Evolutionary conservation across 1,140 invertebrate species (phyloP).

Genomic region (Drosophila funebris): DNA sequence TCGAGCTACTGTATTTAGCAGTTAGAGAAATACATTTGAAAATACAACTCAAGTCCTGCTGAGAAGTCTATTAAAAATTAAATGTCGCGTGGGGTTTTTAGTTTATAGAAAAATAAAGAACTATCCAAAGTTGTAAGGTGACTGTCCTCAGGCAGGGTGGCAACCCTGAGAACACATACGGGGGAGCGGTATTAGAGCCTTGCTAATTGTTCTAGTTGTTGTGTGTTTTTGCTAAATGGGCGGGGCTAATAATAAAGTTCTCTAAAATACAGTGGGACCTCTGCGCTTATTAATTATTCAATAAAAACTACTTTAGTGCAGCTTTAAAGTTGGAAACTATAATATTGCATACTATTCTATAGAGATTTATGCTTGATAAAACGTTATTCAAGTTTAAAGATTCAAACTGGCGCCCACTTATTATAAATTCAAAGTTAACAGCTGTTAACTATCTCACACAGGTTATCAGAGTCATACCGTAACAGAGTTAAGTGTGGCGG

Average conservation of each 20-base stretch:
- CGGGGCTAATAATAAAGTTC: neutral
- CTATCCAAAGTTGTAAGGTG: neutral
- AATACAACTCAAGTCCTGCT: constrained; percentile 20
- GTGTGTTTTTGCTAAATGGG: neutral
- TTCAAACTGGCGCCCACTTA: neutral
- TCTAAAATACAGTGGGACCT: neutral
- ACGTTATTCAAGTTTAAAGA: neutral
- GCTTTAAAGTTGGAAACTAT: no score
- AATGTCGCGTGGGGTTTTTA: constrained; percentile 52
- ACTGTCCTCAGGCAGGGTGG: neutral
- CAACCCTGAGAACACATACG: neutral
- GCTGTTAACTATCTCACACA: neutral
- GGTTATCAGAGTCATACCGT: neutral
- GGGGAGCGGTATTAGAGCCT: neutral
- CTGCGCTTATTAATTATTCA: neutral
- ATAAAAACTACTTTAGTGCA: no score
- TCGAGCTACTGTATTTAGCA: neutral
- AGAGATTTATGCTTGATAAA: no score
- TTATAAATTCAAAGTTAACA: neutral
- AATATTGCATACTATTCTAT: no score
- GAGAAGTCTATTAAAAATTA: constrained; percentile 50
- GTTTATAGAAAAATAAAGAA: constrained; percentile 6
- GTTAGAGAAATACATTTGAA: constrained; percentile 13
- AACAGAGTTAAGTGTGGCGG: constrained; percentile 3
- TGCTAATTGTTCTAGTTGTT: neutral